Evolutionary conservation across 2,888 invertebrate species (phyloP), one percentile per base, ranked within the genome.

Genomic region (Busseola fusca): DNA sequence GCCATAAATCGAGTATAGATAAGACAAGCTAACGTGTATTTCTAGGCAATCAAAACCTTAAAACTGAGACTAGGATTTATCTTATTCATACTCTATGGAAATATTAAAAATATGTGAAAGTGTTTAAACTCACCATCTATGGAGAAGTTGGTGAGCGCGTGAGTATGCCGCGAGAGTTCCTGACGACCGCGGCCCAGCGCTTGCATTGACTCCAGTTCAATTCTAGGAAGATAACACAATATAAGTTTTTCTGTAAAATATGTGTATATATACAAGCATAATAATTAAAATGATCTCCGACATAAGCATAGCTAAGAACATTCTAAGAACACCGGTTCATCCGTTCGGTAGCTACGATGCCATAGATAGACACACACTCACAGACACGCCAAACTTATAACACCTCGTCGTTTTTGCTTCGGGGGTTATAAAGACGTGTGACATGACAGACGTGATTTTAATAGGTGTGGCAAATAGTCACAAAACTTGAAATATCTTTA

Each of bases 131-230:
- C 87, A 95, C 95, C 95, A 86, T 95, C 95, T 70, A 95, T 93
- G 58, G 95, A 93, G 92, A 94, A 95, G 89, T 91, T 94, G 85
- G 88, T 92, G 72, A 94, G 91, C 81, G 93, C 86, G 83, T 93
- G 93, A 71, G 92, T 85, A 82, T 93, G 94, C 83, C 93, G 91
- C 88, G 93, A 89, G 81, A 93, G 86, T 82, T 95, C 95, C 77
- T 91, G 95, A 83, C 96, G 96, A 80, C 95, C 94, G 88, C 96
- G 96, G 86, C 95, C 91, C 91, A 98, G 91, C 95, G 97, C 97
- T 69, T 97, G 97, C 91, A 97, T 96, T 3, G 98, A 97, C 92
- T 98, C 98, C 89, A 97, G 96, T 89, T 97, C 97, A 91, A 98
- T 97, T 89, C 97, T 96, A 86, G 3, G 89, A 80, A 18, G n/a